A percentile compares a stretch with the other conserved stretches of the same genome.
Evolutionary conservation across 2,113 vertebrate genomes (phyloP).

Genomic region (Solea senegalensis): DNA sequence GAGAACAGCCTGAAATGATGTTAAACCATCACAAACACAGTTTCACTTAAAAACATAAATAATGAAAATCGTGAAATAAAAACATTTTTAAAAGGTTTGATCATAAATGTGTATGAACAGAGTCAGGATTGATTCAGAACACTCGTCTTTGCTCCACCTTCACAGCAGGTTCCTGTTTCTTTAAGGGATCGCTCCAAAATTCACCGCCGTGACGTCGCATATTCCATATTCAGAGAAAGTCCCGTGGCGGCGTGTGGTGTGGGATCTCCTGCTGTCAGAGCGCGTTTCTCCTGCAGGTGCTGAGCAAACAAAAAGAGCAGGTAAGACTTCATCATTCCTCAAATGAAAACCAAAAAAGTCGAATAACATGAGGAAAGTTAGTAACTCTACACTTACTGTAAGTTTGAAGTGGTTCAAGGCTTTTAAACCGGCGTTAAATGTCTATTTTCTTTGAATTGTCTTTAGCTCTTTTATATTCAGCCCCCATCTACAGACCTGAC

Average conservation of each 20-base stretch:
- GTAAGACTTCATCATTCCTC: conserved; percentile 41
- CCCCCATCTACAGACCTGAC: conserved; percentile 49
- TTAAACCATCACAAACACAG: background rate
- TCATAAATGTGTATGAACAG: background rate
- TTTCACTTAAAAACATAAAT: conserved; percentile 11
- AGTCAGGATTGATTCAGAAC: background rate
- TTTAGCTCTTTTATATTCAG: conserved; percentile 30
- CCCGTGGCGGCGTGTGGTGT: conserved; percentile 59
- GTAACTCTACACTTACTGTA: no score
- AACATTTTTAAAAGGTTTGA: background rate
- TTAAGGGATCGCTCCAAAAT: conserved; percentile 67
- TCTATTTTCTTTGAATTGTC: background rate
- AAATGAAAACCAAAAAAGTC: background rate
- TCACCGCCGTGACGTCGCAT: conserved; percentile 51
- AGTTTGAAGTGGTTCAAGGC: background rate
- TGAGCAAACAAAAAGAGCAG: conserved; percentile 36
- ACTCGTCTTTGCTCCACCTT: conserved; percentile 53
- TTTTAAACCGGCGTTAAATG: background rate
- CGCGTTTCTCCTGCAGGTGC: conserved; percentile 39
- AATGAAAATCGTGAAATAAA: accelerated
- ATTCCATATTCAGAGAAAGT: conserved; percentile 69
- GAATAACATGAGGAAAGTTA: background rate
- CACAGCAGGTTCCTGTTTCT: conserved; percentile 65
- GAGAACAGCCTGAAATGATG: conserved; percentile 6
- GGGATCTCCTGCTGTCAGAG: conserved; percentile 55